Evolutionary conservation across 2,888 invertebrate genomes (phyloP).

Genomic region (Campoletis raptor): DNA sequence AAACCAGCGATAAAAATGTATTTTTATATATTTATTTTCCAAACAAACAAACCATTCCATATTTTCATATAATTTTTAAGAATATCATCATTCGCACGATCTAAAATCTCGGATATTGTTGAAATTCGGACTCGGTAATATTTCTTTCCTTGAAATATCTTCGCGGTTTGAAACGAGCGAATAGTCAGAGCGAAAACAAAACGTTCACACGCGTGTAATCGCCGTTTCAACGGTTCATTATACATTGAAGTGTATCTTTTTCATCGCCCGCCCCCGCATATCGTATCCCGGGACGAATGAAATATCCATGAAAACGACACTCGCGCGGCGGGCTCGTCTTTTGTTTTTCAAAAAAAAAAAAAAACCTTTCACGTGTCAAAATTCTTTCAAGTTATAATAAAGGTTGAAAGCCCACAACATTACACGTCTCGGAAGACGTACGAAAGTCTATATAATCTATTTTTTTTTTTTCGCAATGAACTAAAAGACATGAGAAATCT

Average conservation of each 20-base stretch:
- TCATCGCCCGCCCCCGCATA: conserved; percentile 26
- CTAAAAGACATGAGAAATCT: conserved; percentile 30
- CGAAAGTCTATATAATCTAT: conserved; percentile 14
- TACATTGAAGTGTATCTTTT: conserved; percentile 20
- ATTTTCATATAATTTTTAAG: no score
- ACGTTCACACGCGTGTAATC: conserved; percentile 17
- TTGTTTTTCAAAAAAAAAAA: conserved; percentile 25
- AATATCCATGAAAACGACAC: conserved; percentile 33
- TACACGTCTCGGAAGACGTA: not conserved
- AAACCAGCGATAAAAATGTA: not conserved
- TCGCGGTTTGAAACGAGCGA: not conserved
- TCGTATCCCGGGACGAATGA: conserved; percentile 55
- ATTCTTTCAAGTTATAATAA: conserved; percentile 44
- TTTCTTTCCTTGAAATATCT: not conserved
- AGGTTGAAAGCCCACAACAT: conserved; percentile 23
- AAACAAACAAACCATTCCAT: not conserved
- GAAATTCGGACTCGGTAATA: not conserved
- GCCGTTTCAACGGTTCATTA: not conserved
- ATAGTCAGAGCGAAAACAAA: conserved; percentile 2
- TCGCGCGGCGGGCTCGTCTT: conserved; percentile 39
- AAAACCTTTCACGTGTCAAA: conserved; percentile 29
- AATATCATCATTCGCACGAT: not conserved
- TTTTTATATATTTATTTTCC: not conserved
- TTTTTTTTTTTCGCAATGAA: conserved; percentile 47
- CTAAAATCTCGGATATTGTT: not conserved